These are phyloP conservation scores for Drosophila nigritarsus DNA, from an alignment of 2,888 invertebrate genomes.

Conservation along the genomic window DNA sequence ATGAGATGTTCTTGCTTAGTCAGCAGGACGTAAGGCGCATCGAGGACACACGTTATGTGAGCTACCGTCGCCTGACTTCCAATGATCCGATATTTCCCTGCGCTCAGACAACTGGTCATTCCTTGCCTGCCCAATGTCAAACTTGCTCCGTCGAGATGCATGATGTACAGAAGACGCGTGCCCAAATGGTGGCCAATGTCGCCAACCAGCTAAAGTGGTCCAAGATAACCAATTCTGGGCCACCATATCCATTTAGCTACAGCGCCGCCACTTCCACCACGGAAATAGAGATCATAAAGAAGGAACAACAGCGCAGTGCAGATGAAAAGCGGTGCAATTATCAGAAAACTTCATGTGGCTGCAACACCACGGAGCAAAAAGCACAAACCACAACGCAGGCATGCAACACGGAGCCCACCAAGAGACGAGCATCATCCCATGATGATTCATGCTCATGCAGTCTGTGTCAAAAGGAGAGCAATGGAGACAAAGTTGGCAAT, in stretches of 20 bases:
- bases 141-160: background rate
- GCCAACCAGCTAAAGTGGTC: conserved; percentile 70
- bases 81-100: conserved; percentile 41
- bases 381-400: background rate
- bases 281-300: conserved; percentile 22
- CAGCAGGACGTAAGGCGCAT: conserved; percentile 82
- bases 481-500: background rate
- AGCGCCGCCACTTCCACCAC: conserved; percentile 68
- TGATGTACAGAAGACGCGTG: background rate
- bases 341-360: conserved; percentile 8
- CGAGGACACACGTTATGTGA: conserved; percentile 74
- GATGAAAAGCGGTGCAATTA: conserved; percentile 3
- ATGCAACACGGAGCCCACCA: conserved; percentile 7
- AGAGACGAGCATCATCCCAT: background rate
- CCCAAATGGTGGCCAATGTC: conserved; percentile 29
- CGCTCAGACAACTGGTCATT: background rate
- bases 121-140: background rate
- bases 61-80: conserved; percentile 60
- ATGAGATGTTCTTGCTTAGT: conserved; percentile 71
- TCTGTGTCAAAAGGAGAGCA: background rate
- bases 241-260: conserved; percentile 59
- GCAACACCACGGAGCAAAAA: conserved; percentile 18
- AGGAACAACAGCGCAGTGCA: background rate
- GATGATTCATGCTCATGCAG: background rate
- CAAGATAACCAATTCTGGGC: conserved; percentile 27